Conservation (phyloP, 2,113 vertebrate species). For the Semicossyphus pulcher region DNA sequence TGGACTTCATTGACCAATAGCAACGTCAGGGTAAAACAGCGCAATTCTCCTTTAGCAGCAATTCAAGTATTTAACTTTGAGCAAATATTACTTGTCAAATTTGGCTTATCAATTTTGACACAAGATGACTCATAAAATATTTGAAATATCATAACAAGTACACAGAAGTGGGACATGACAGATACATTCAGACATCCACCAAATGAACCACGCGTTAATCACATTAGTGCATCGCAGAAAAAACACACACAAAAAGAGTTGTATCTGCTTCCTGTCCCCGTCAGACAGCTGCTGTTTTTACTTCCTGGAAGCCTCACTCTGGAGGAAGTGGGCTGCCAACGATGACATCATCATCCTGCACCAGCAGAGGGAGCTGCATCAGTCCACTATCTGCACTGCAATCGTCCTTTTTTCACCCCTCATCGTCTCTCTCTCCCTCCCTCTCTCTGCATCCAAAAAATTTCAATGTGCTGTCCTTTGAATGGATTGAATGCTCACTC, state of each 20-base stretch:
- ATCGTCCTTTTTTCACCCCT: not conserved
- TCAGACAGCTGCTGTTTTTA: conserved; percentile 4
- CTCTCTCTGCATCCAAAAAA: conserved; percentile 40
- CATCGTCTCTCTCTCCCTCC: conserved; percentile 6
- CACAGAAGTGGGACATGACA: too few relatives aligned
- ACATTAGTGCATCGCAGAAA: not conserved
- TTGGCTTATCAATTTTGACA: too few relatives aligned
- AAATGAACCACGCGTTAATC: too few relatives aligned
- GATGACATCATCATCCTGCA: conserved; percentile 74
- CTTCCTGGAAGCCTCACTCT: conserved; percentile 53
- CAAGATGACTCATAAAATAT: too few relatives aligned
- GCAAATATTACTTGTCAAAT: too few relatives aligned
- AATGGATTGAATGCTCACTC: conserved; percentile 35
- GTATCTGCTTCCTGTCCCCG: conserved; percentile 5
- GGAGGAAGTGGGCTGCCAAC: conserved; percentile 61
- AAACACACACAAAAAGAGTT: not conserved
- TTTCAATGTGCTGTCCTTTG: conserved; percentile 42
- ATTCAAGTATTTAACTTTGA: too few relatives aligned
- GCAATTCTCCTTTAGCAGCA: too few relatives aligned
- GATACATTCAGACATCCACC: too few relatives aligned
- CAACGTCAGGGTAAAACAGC: too few relatives aligned
- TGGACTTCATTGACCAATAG: too few relatives aligned
- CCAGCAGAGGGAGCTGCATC: conserved; percentile 65
- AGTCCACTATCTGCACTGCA: conserved; percentile 49
- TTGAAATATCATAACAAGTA: too few relatives aligned